phyloP scores from a whole-genome alignment of 1,140 invertebrate species.

The Aphelinus certus region DNA sequence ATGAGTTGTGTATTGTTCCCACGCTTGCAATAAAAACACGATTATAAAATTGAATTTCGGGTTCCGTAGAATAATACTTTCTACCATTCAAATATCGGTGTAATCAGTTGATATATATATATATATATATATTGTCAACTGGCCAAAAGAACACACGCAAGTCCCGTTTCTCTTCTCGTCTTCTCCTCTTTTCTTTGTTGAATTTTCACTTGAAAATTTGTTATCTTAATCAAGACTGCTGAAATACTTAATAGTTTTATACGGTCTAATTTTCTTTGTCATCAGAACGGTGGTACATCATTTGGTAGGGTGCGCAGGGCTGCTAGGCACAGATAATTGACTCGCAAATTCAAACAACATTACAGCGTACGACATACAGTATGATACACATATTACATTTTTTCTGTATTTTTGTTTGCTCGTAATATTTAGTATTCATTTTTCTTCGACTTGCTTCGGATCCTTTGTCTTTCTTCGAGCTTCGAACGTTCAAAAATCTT shows the following conservation, averaged over 20 bases:
- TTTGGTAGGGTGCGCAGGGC: constrained; percentile 67
- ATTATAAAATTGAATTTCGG: constrained; percentile 8
- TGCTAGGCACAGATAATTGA: constrained; percentile 69
- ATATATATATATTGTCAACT: no score
- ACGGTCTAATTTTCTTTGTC: constrained; percentile 51
- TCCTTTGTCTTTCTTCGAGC: constrained; percentile 24
- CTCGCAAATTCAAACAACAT: constrained; percentile 69
- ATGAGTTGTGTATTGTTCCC: neutral
- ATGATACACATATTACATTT: constrained; percentile 64
- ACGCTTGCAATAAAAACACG: neutral
- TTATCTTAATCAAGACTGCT: constrained; percentile 37
- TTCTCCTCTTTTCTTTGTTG: constrained; percentile 39
- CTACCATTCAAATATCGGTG: neutral
- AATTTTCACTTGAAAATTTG: neutral
- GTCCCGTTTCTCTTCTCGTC: constrained; percentile 35
- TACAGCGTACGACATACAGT: constrained; percentile 67
- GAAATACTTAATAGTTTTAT: constrained; percentile 41
- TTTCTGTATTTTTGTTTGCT: constrained; percentile 44
- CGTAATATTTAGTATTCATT: neutral
- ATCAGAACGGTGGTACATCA: constrained; percentile 66
- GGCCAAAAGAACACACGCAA: constrained; percentile 6
- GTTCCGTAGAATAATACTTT: neutral
- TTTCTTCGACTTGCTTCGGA: neutral
- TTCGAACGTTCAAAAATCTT: constrained; percentile 21
- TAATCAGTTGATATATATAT: no score